These are phyloP conservation scores for Platyrinchus mystaceus DNA, from an alignment of 2,797 vertebrate species.

Conservation along the genomic window DNA sequence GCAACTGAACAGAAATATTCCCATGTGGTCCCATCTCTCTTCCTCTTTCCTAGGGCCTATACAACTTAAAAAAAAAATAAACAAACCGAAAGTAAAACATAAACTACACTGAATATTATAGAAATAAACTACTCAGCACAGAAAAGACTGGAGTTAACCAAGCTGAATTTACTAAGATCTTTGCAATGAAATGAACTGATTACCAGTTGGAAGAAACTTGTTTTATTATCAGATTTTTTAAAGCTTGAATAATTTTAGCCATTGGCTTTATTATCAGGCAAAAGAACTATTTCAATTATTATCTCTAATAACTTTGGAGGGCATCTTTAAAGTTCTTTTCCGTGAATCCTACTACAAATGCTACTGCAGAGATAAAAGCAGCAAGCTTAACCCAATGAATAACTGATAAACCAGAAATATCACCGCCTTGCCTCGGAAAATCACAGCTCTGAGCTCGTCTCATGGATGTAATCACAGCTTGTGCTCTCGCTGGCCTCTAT, in stretches of 20 bases:
- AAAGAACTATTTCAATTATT: constrained; percentile 46
- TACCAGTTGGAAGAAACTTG: constrained; percentile 49
- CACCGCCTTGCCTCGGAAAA: background rate
- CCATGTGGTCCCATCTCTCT: background rate
- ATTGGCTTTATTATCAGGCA: constrained; percentile 45
- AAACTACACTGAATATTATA: background rate
- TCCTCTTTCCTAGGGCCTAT: background rate
- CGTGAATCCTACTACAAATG: constrained; percentile 52
- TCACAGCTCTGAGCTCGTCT: background rate
- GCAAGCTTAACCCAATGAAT: constrained; percentile 46
- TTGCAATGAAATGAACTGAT: constrained; percentile 64
- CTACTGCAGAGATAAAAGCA: constrained; percentile 59
- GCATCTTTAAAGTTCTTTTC: constrained; percentile 11
- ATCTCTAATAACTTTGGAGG: constrained; percentile 61
- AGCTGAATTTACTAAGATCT: constrained; percentile 56
- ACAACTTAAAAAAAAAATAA: background rate
- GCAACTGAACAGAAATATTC: background rate
- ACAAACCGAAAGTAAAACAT: background rate
- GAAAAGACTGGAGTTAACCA: constrained; percentile 62
- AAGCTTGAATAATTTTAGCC: constrained; percentile 59
- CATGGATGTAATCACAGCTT: constrained; percentile 1
- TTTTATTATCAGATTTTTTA: constrained; percentile 66
- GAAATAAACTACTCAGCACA: constrained; percentile 11
- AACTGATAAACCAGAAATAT: constrained; percentile 51
- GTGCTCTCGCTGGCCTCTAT: constrained; percentile 17